Conservation (phyloP, 30 jellyfish, hydroid and myxozoan species). For the Turritopsis dohrnii region DNA sequence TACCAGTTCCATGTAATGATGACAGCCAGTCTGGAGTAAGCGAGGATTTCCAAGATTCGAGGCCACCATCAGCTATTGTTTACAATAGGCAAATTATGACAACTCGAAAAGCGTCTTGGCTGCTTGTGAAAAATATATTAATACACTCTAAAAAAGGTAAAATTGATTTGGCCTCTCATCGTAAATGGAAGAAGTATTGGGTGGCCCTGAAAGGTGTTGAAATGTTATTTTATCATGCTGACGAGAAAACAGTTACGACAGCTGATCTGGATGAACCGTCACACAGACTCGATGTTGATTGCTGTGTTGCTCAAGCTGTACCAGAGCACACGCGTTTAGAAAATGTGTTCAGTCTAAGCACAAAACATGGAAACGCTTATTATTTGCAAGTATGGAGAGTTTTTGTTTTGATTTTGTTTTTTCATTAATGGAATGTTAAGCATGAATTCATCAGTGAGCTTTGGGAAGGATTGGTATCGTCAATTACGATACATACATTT, state of each 20-base stretch:
- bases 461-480: too few relatives aligned
- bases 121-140: slow-evolving; percentile 63
- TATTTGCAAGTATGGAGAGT: slow-evolving; percentile 62
- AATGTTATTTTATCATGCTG: slow-evolving; percentile 65
- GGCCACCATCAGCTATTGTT: slow-evolving; percentile 88
- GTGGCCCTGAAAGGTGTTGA: slow-evolving; percentile 90
- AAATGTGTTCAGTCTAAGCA: slow-evolving; percentile 81
- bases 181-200: slow-evolving; percentile 95
- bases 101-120: slow-evolving; percentile 94
- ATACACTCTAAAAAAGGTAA: slow-evolving; percentile 85
- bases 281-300: slow-evolving; percentile 65
- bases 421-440: not conserved
- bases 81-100: slow-evolving; percentile 81
- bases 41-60: slow-evolving; percentile 71
- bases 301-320: slow-evolving; percentile 82
- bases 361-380: slow-evolving; percentile 82
- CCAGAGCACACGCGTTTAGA: slow-evolving; percentile 89
- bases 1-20: slow-evolving; percentile 46
- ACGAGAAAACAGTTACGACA: slow-evolving; percentile 81
- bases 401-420: not conserved
- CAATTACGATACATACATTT: too few relatives aligned
- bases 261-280: slow-evolving; percentile 89
- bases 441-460: too few relatives aligned
- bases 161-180: slow-evolving; percentile 70
- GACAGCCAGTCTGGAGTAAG: slow-evolving; percentile 54